A percentile compares a stretch with the other conserved stretches of the same genome.
These are phyloP conservation scores for Plusia festucae DNA, from an alignment of 2,888 invertebrate genomes.

Conservation along the genomic window DNA sequence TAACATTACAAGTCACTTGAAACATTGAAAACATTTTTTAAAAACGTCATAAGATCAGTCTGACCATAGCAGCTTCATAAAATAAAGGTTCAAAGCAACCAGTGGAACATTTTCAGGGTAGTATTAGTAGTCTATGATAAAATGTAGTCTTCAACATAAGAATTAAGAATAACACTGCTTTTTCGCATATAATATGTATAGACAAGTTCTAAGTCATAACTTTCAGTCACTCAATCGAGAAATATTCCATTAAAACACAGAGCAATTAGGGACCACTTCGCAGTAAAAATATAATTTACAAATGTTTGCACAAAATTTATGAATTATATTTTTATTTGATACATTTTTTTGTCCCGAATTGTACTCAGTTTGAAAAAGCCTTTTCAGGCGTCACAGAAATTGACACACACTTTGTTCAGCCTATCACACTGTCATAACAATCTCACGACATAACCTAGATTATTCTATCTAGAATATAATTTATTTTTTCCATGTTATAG, in stretches of 20 bases:
- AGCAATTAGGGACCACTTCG: constrained; percentile 13
- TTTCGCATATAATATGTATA: constrained; percentile 39
- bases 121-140: constrained; percentile 6
- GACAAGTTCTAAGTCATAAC: constrained; percentile 35
- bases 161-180: constrained; percentile 32
- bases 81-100: no score
- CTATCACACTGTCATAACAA: constrained; percentile 40
- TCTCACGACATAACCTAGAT: constrained; percentile 32
- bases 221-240: background rate
- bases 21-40: no score
- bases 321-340: background rate
- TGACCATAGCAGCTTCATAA: no score
- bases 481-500: constrained; percentile 35
- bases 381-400: constrained; percentile 22
- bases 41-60: no score
- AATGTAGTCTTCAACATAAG: constrained; percentile 11
- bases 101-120: no score
- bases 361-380: constrained; percentile 13
- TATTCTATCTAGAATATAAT: constrained; percentile 37
- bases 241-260: background rate
- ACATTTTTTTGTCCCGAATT: constrained; percentile 33
- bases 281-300: background rate
- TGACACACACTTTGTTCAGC: constrained; percentile 39
- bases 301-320: background rate
- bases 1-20: no score